phyloP scores from a whole-genome alignment of 2,113 vertebrate species.

The Nothobranchius kuhntae region DNA sequence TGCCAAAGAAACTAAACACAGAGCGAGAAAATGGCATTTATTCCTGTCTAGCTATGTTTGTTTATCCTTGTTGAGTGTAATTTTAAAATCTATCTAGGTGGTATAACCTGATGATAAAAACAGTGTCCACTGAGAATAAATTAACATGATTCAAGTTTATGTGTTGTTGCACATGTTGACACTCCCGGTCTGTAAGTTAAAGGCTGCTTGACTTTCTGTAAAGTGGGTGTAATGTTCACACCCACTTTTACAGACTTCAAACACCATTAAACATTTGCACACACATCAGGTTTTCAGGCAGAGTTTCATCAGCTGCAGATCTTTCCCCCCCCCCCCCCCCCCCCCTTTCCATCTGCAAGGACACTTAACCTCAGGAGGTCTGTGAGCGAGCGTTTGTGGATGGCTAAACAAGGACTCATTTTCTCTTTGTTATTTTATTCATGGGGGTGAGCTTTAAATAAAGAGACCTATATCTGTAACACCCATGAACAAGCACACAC shows the following conservation, averaged over 20 bases:
- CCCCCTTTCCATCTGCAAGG: slow-evolving; percentile 51
- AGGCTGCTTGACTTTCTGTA: not conserved
- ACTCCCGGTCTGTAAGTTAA: not conserved
- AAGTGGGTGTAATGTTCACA: slow-evolving; percentile 1
- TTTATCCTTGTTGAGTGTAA: no score
- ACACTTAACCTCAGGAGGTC: slow-evolving; percentile 36
- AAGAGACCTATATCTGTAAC: slow-evolving; percentile 49
- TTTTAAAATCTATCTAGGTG: no score
- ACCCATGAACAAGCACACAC: slow-evolving; percentile 25
- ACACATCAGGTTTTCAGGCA: slow-evolving; percentile 22
- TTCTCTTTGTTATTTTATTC: slow-evolving; percentile 57
- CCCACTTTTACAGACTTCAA: slow-evolving; percentile 32
- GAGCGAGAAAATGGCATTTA: no score
- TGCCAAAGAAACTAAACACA: no score
- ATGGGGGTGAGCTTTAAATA: slow-evolving; percentile 43
- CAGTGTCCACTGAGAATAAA: no score
- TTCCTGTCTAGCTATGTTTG: no score
- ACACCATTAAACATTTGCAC: slow-evolving; percentile 32
- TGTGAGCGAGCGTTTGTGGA: slow-evolving; percentile 17
- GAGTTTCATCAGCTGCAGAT: slow-evolving; percentile 27
- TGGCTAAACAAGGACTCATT: slow-evolving; percentile 44
- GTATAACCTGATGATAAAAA: no score
- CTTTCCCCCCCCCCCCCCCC: slow-evolving; percentile 23
- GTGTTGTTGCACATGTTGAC: not conserved
- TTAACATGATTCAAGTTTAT: not conserved